Evolutionary conservation across 2,797 vertebrate species (phyloP), one percentile per base, ranked within the genome.

Genomic region (Melanotaenia parkinsoni): DNA sequence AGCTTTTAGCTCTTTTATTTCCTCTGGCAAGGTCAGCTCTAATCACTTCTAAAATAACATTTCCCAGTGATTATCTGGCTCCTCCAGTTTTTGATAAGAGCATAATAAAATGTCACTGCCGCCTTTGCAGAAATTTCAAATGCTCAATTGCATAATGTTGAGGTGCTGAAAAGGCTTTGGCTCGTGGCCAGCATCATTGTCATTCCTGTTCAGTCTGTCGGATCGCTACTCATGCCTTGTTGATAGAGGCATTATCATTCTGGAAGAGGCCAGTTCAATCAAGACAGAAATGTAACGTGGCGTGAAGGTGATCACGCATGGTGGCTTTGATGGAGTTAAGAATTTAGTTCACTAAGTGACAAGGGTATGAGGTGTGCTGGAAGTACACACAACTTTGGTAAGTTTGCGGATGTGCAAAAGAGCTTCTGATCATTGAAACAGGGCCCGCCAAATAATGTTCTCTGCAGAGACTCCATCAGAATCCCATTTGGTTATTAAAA

Each of bases 211-310:
- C 84, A 83, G 71, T 73, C 75, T 61, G 85, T 68, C 76, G 84
- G 85, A 88, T 90, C 72, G 53, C 86, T 72, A 82, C 85, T 84
- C 84, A 67, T 76, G 81, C 88, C 81, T 65, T 74, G 84, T 84
- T 89, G 88, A 88, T 89, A 24, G 73, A 35, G 63, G 70, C 70
- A 88, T 93, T 91, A 90, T 88, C 87, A 91, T 88, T 89, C 84
- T 67, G 87, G 68, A 79, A 70, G 82, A 77, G 74, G 62, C 79
- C 64, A 26, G 82, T 66, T 89, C 80, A 82, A 81, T 88, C 85
- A 86, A 76, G 79, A 67, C 60, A 50, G 67, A 67, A 72, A 58
- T 2, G 69, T 70, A 81, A 78, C 76, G 69, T n/a, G 58, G 83
- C 82, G 78, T 91, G 89, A 91, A 91, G 86, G 91, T 91, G 90